These are phyloP conservation scores for Urocitellus parryii DNA, from an alignment of 2,113 vertebrate genomes.

Conservation along the genomic window DNA sequence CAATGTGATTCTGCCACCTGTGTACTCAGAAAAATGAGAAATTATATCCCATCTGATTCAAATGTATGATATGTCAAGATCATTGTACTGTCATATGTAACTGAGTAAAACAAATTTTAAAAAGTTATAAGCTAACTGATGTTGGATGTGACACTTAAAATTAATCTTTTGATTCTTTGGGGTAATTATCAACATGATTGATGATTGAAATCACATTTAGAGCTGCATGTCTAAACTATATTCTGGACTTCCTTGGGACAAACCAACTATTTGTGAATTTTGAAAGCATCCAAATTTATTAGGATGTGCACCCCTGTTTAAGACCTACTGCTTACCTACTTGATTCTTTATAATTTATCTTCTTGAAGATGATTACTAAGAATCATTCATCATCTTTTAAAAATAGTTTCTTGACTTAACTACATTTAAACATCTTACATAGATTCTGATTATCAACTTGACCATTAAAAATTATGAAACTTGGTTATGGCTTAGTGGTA, in stretches of 20 bases:
- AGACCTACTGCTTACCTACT: neutral
- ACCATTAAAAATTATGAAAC: neutral
- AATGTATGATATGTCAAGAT: too few relatives aligned
- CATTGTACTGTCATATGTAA: too few relatives aligned
- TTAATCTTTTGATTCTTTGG: neutral
- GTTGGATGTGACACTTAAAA: neutral
- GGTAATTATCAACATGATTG: neutral
- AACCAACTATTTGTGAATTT: neutral
- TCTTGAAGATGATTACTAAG: neutral
- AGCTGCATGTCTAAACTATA: neutral
- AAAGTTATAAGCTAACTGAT: neutral
- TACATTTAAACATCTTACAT: neutral
- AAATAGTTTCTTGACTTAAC: neutral
- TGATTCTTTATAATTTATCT: neutral
- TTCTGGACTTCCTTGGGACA: neutral
- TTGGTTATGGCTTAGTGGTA: neutral
- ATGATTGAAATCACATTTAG: neutral
- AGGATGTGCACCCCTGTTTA: neutral
- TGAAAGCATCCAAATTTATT: neutral
- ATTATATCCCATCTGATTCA: too few relatives aligned
- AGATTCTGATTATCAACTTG: neutral
- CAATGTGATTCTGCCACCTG: too few relatives aligned
- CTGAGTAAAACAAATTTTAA: too few relatives aligned
- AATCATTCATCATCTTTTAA: neutral
- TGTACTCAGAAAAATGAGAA: too few relatives aligned